A percentile compares a stretch with the other conserved stretches of the same genome.
Conservation (phyloP, 2,113 vertebrate species). For the Gopherus evgoodei region DNA sequence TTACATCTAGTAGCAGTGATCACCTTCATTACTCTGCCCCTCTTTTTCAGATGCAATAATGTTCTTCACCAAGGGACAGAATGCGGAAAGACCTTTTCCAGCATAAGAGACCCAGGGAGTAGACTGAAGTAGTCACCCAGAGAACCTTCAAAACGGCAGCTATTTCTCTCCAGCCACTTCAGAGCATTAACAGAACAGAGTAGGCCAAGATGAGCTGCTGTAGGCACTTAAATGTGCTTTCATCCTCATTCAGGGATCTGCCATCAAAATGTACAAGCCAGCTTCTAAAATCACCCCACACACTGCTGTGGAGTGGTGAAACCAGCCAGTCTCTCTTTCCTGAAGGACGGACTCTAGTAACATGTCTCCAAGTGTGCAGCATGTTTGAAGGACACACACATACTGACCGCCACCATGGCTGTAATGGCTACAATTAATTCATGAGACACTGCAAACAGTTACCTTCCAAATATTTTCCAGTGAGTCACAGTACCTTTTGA, state of each 20-base stretch:
- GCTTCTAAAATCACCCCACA: background rate
- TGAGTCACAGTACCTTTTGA: background rate
- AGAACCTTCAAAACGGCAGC: slow-evolving; percentile 45
- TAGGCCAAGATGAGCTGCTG: background rate
- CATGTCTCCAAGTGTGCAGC: background rate
- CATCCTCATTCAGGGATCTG: background rate
- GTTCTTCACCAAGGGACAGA: background rate
- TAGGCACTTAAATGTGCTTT: background rate
- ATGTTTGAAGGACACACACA: background rate
- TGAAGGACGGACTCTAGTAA: background rate
- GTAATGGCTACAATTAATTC: accelerated
- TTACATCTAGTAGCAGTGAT: background rate
- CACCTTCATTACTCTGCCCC: background rate
- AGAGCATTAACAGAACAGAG: background rate
- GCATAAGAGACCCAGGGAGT: background rate
- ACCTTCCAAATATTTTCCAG: background rate
- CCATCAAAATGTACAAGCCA: background rate
- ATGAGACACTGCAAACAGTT: background rate
- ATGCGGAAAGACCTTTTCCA: background rate
- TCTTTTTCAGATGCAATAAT: background rate
- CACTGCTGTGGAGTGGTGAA: background rate
- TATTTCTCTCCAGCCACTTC: background rate
- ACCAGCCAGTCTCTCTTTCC: accelerated
- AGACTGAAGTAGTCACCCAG: background rate
- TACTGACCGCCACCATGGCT: accelerated